Base-by-base conservation (phyloP, 1,140 invertebrate species). In the Proctacanthus coquilletti region DNA sequence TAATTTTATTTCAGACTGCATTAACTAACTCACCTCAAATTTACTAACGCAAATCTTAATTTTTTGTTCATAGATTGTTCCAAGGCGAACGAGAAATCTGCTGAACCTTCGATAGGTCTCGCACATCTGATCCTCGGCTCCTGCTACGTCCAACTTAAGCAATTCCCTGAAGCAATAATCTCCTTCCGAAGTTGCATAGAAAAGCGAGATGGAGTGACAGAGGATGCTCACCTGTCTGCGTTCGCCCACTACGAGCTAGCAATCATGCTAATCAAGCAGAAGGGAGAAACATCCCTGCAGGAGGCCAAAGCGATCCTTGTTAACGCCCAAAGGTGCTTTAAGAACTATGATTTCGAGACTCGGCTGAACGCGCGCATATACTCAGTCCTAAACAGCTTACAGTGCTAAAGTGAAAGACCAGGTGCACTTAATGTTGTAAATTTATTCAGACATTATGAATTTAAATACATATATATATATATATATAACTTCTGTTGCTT, bases 181-280 rank as follows among this genome's bases (percentile, higher is more conserved):
- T 8, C 8, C 23, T 27, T 27, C 23, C 8, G 23, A 13, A 13
- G 13, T 8, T 27, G 23, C 13, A 27, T 27, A 9, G 8, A 13
- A 27, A 27, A 27, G 23, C 23, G 23, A 27, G 23, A 9, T 8
- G 13, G 13, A 9, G 23, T 27, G 8, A 27, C 61, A 3, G 53
- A 65, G 4, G 74, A 78, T 48, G 56, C 63, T 17, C 74, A 77
- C 47, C 58, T 79, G 38, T 67, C 73, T 35, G 74, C 75, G 9
- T 78, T 77, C 56, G 69, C 75, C 18, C 51, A 71, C 11, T 79
- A 73, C 50, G 75, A 79, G 48, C 52, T 78, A 21, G 74, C 70
- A 14, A 59, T 61, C 18, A 56, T 66, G 5, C 56, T 76, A 41
- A 55, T 63, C 11, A 64, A 61, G 13, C 23, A 27, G 23, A 8